Percentiles rank a stretch among this genome's conserved stretches.
Evolutionary conservation across 2,797 vertebrate genomes (phyloP).

Genomic region (Pelobates cultripes): DNA sequence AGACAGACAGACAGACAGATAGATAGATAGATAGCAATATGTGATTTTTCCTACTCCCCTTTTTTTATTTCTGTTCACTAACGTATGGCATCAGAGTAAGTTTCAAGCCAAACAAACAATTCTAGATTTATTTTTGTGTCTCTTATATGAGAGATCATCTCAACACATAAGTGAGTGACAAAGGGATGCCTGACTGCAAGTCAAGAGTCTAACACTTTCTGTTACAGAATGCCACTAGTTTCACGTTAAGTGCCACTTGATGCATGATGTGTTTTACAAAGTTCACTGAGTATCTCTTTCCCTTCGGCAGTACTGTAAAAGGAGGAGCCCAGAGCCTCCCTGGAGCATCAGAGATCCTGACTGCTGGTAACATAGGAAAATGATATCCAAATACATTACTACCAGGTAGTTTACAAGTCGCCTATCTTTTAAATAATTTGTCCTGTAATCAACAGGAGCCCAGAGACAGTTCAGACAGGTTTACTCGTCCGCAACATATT

Average conservation of each 20-base stretch:
- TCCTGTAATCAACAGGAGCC: neutral
- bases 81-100: neutral
- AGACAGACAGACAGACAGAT: too few species aligned
- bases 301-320: neutral
- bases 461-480: too few species aligned
- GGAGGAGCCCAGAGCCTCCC: constrained; percentile 22
- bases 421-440: neutral
- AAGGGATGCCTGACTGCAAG: neutral
- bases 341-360: constrained; percentile 11
- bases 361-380: constrained; percentile 6
- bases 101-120: constrained; percentile 12
- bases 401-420: neutral
- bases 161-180: neutral
- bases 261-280: constrained; percentile 3
- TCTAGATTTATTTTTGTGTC: constrained; percentile 34
- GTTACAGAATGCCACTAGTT: constrained; percentile 1
- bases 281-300: constrained; percentile 2
- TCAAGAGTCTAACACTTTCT: constrained; percentile 6
- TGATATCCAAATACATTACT: neutral
- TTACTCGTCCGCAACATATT: too few species aligned
- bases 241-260: constrained; percentile 18
- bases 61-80: too few species aligned
- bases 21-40: neutral
- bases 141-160: constrained; percentile 18
- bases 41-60: neutral